phyloP scores from a whole-genome alignment of 2,888 invertebrate genomes.

The Pheosia gnoma region DNA sequence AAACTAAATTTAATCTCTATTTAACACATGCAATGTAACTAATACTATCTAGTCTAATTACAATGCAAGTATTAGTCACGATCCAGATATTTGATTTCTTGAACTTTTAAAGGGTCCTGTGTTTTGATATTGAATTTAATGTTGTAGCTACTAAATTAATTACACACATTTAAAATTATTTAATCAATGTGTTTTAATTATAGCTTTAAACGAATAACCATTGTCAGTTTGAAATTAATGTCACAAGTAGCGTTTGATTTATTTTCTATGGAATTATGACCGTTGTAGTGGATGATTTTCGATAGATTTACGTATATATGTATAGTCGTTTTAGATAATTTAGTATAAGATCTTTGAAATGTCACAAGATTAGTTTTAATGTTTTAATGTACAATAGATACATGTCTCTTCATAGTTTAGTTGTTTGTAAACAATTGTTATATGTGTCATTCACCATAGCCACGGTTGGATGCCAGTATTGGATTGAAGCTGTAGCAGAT shows the following conservation, averaged over 20 bases:
- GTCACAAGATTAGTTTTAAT: constrained; percentile 22
- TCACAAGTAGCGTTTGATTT: background rate
- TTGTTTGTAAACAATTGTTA: too few relatives aligned
- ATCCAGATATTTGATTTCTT: too few relatives aligned
- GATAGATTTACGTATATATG: constrained; percentile 8
- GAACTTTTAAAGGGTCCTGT: too few relatives aligned
- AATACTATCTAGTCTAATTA: background rate
- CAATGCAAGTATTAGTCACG: background rate
- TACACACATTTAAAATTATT: too few relatives aligned
- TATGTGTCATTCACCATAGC: too few relatives aligned
- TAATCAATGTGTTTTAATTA: background rate
- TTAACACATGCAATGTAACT: background rate
- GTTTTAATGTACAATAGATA: constrained; percentile 17
- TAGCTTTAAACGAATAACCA: background rate
- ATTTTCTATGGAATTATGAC: background rate
- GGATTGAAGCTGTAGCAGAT: too few relatives aligned
- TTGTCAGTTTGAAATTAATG: background rate
- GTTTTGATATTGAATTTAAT: too few relatives aligned
- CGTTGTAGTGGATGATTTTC: constrained; percentile 12
- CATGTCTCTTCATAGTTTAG: constrained; percentile 14
- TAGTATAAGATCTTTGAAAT: constrained; percentile 19
- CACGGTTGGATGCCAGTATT: too few relatives aligned
- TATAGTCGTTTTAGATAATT: constrained; percentile 20
- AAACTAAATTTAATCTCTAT: background rate
- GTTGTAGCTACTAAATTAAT: too few relatives aligned